Percentiles rank a stretch among this genome's conserved stretches.
These are phyloP conservation scores for Myotis vivesi DNA, from an alignment of 2,797 vertebrate genomes.

Conservation along the genomic window DNA sequence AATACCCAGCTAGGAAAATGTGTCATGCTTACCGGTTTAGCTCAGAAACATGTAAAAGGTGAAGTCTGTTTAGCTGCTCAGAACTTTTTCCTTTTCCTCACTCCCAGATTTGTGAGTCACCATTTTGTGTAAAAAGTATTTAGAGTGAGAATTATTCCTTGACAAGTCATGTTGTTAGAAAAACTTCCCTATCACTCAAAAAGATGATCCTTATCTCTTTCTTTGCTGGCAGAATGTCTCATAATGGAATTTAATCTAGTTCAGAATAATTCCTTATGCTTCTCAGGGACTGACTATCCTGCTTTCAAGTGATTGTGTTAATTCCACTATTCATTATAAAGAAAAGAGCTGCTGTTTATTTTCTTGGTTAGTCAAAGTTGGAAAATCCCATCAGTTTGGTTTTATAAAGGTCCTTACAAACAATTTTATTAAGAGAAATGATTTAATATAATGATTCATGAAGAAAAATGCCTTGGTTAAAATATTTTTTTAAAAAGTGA, in stretches of 20 bases:
- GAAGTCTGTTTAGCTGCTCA: conserved; percentile 31
- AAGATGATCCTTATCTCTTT: conserved; percentile 49
- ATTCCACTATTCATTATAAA: not conserved
- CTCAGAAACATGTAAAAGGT: conserved; percentile 38
- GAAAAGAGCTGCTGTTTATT: not conserved
- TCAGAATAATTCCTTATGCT: conserved; percentile 15
- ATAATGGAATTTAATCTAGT: conserved; percentile 49
- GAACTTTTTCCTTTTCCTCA: conserved; percentile 42
- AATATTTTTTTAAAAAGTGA: not conserved
- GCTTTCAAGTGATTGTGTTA: not conserved
- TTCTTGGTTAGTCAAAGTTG: conserved; percentile 23
- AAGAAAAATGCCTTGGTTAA: conserved; percentile 35
- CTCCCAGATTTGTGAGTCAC: conserved; percentile 63
- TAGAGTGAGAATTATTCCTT: conserved; percentile 39
- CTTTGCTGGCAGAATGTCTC: not conserved
- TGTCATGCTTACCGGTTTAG: conserved; percentile 29
- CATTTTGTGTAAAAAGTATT: conserved; percentile 50
- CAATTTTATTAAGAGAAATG: not conserved
- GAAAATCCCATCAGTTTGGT: conserved; percentile 4
- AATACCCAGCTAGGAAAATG: conserved; percentile 54
- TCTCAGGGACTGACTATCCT: not conserved
- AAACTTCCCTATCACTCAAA: not conserved
- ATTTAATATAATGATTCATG: conserved; percentile 14
- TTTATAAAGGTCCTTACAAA: conserved; percentile 9
- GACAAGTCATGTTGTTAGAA: conserved; percentile 22